Base-by-base conservation (phyloP, 1,140 invertebrate species). In the Helicoverpa armigera region DNA sequence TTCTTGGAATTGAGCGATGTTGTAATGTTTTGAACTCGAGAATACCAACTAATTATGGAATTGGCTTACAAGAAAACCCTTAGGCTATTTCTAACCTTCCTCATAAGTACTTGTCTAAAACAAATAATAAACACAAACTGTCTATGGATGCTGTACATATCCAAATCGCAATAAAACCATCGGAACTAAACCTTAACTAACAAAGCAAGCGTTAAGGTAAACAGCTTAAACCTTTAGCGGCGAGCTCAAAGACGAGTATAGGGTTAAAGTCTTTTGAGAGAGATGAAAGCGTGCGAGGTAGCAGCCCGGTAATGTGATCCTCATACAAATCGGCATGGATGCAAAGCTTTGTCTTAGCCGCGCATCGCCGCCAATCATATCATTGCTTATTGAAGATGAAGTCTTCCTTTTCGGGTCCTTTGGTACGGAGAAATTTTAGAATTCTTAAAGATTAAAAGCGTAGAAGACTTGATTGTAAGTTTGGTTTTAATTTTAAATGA, bases 331-430 rank as follows among this genome's bases (percentile, higher is more conserved):
- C 86, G 88, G 87, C 73, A 60, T 51, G 10, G 50, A n/a, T 43
- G 60, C 83, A 88, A 88, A 87, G 87, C 89, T 86, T 89, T 89
- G 85, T 85, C 85, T 88, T 73, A 58, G 80, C 83, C 87, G 88
- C 86, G 72, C 82, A 81, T 86, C 87, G 84, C 85, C 86, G 87
- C 85, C 85, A 88, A 89, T 88, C 86, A 86, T 86, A 86, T 90
- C 86, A 87, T 61, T 50, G 16, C 14, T 77, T 65, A 65, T 77
- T 63, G 50, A 77, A 77, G 18, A 43, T 65, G 75, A 67, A 61
- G 61, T 35, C 11, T 77, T 23, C 31, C 63, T 76, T 77, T 31
- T 29, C 23, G 23, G 10, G 60, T 14, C 73, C n/a, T 75, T 76
- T 31, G 50, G 53, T 43, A 23, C 18, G 23, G 69, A 18, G 18